phyloP scores from a whole-genome alignment of 2,888 invertebrate genomes.

The Schizotus pectinicornis region DNA sequence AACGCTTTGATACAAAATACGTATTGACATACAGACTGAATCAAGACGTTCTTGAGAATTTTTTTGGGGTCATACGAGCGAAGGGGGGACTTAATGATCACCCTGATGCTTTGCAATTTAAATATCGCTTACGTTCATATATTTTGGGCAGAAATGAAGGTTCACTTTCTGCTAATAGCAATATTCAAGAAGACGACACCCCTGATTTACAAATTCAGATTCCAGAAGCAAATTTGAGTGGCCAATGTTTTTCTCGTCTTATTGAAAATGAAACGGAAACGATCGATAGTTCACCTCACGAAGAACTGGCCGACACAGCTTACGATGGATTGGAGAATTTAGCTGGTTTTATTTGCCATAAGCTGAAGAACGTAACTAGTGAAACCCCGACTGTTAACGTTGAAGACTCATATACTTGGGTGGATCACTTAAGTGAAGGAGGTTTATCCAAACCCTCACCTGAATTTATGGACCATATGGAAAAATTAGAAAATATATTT shows the following conservation, averaged over 20 bases:
- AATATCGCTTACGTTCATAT: slow-evolving; percentile 35
- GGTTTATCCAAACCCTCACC: slow-evolving; percentile 12
- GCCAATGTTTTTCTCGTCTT: too few relatives aligned
- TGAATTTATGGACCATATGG: slow-evolving; percentile 10
- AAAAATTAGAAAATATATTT: slow-evolving; percentile 12
- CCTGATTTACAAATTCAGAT: too few relatives aligned
- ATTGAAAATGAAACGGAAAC: neutral
- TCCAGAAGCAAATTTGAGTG: too few relatives aligned
- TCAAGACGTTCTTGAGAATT: slow-evolving; percentile 37
- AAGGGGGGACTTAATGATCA: slow-evolving; percentile 35
- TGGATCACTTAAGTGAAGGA: slow-evolving; percentile 16
- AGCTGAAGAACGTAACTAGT: slow-evolving; percentile 9
- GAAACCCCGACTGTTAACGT: neutral
- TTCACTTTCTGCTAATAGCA: slow-evolving; percentile 21
- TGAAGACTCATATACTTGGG: slow-evolving; percentile 7
- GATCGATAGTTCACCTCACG: slow-evolving; percentile 1
- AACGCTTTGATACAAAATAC: slow-evolving; percentile 28
- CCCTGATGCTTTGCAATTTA: slow-evolving; percentile 36
- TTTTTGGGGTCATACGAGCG: slow-evolving; percentile 33
- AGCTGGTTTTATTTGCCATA: slow-evolving; percentile 33
- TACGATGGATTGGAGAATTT: slow-evolving; percentile 38
- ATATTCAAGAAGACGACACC: too few relatives aligned
- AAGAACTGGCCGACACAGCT: slow-evolving; percentile 12
- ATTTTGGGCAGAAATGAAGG: slow-evolving; percentile 34
- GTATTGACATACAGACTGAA: slow-evolving; percentile 38